phyloP scores from a whole-genome alignment of 2,888 invertebrate genomes.

The Sussaba pulchella region DNA sequence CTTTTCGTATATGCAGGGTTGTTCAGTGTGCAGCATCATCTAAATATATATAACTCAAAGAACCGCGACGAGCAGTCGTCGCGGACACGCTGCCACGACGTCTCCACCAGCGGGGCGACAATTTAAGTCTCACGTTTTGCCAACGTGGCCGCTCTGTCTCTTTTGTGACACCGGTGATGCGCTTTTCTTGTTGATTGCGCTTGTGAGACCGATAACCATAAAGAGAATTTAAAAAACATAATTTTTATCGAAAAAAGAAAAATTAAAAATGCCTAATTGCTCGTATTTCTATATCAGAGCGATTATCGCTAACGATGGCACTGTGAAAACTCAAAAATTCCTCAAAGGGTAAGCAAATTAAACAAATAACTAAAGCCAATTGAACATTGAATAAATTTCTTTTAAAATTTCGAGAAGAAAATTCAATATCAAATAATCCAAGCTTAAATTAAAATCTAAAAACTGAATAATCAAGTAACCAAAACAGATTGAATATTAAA shows the following conservation, averaged over 20 bases:
- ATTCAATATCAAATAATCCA: too few species aligned
- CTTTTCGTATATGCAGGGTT: slow-evolving; percentile 32
- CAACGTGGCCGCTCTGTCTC: slow-evolving; percentile 5
- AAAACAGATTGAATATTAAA: too few species aligned
- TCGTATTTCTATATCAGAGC: slow-evolving; percentile 78
- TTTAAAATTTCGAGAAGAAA: too few species aligned
- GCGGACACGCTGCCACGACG: slow-evolving; percentile 66
- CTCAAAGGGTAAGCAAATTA: slow-evolving; percentile 76
- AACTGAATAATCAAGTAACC: too few species aligned
- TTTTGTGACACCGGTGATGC: not conserved
- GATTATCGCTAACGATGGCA: slow-evolving; percentile 71
- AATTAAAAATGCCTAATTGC: slow-evolving; percentile 74
- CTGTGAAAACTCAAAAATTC: slow-evolving; percentile 75
- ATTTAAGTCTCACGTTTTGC: slow-evolving; percentile 37
- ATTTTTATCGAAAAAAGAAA: not conserved
- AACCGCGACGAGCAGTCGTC: slow-evolving; percentile 43
- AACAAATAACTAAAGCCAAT: too few species aligned
- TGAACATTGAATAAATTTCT: too few species aligned
- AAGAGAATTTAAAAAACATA: not conserved
- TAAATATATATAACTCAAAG: slow-evolving; percentile 62
- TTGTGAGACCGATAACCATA: not conserved
- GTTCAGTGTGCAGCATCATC: slow-evolving; percentile 55
- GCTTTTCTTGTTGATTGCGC: not conserved
- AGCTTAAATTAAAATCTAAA: too few species aligned
- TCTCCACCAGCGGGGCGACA: slow-evolving; percentile 23